These are phyloP conservation scores for Synergus japonicus DNA, from an alignment of 2,888 invertebrate genomes.

Conservation along the genomic window DNA sequence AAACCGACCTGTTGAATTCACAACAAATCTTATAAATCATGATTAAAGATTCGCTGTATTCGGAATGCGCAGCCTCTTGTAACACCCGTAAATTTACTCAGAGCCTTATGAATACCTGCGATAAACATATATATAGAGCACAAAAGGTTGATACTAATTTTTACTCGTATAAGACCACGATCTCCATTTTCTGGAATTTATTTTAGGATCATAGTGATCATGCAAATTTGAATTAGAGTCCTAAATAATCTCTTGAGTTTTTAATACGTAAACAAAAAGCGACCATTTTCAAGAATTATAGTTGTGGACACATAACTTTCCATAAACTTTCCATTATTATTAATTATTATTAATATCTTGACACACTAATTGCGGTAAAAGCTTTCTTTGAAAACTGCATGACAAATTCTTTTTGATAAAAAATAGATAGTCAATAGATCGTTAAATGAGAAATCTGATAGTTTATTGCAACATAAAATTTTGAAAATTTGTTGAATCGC, in stretches of 20 bases:
- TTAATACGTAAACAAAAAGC: neutral
- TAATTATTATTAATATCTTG: neutral
- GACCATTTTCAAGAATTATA: neutral
- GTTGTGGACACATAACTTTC: neutral
- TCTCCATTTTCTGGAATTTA: conserved; percentile 22
- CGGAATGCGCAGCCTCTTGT: neutral
- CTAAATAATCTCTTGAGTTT: neutral
- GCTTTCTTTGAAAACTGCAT: neutral
- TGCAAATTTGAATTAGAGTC: neutral
- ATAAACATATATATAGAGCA: conserved; percentile 4
- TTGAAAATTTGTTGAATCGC: neutral
- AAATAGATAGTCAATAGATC: neutral
- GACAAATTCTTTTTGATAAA: neutral
- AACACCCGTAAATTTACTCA: conserved; percentile 33
- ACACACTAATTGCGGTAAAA: neutral
- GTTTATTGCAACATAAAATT: neutral
- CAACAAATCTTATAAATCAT: conserved; percentile 37
- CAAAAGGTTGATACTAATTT: conserved; percentile 21
- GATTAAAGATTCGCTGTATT: conserved; percentile 19
- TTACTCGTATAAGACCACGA: conserved; percentile 14
- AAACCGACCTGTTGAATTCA: conserved; percentile 19
- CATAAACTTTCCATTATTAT: too few relatives aligned
- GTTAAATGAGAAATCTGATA: conserved; percentile 3
- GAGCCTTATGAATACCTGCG: conserved; percentile 31
- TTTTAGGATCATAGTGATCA: neutral